phyloP scores from a whole-genome alignment of 1,140 invertebrate genomes.

The Spodoptera frugiperda region DNA sequence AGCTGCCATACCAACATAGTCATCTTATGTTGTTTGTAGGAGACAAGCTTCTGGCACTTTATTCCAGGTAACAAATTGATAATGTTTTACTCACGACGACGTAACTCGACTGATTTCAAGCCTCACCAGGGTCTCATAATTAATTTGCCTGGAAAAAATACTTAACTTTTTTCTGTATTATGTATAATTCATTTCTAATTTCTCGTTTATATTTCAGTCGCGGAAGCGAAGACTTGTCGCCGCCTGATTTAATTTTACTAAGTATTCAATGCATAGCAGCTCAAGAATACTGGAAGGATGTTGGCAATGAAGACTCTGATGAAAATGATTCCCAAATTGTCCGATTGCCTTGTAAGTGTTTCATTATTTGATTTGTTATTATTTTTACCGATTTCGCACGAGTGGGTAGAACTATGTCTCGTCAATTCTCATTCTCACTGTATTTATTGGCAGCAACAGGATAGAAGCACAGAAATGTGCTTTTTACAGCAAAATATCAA shows the following conservation, averaged over 20 bases:
- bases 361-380: too few relatives aligned
- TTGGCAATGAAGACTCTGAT: conserved; percentile 49
- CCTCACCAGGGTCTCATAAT: too few relatives aligned
- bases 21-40: conserved; percentile 80
- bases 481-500: too few relatives aligned
- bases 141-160: too few relatives aligned
- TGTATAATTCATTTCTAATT: too few relatives aligned
- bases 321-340: conserved; percentile 49
- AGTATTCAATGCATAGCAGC: conserved; percentile 80
- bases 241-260: conserved; percentile 76
- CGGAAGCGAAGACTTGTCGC: conserved; percentile 76
- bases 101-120: too few relatives aligned
- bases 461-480: too few relatives aligned
- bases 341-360: conserved; percentile 75
- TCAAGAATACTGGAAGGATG: conserved; percentile 75
- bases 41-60: conserved; percentile 77
- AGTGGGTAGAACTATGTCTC: too few relatives aligned
- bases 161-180: too few relatives aligned
- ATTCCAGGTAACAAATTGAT: conserved; percentile 69
- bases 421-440: too few relatives aligned
- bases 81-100: neutral
- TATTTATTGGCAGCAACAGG: too few relatives aligned
- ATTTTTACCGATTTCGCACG: too few relatives aligned
- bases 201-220: conserved; percentile 58
- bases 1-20: conserved; percentile 71